These are phyloP conservation scores for Leptonema lineaticorne DNA, from an alignment of 1,140 invertebrate genomes.

Conservation along the genomic window DNA sequence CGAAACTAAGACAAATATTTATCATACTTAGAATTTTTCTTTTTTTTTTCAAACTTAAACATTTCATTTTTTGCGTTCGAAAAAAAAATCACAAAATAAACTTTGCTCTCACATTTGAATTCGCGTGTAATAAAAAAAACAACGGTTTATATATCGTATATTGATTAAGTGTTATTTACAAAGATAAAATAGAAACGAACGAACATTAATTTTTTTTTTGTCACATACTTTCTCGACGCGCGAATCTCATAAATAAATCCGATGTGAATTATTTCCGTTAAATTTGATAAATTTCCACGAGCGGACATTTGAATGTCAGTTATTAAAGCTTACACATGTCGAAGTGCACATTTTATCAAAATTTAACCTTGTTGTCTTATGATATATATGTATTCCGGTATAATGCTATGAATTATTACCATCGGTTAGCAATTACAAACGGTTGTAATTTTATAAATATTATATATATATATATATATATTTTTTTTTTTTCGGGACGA, in stretches of 20 bases:
- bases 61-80: too few relatives aligned
- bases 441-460: neutral
- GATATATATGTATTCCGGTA: too few relatives aligned
- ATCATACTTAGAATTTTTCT: too few relatives aligned
- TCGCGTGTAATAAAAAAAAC: too few relatives aligned
- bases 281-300: neutral
- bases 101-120: too few relatives aligned
- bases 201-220: neutral
- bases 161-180: too few relatives aligned
- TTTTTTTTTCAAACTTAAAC: too few relatives aligned
- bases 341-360: neutral
- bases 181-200: neutral
- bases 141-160: too few relatives aligned
- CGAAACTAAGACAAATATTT: too few relatives aligned
- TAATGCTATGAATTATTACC: neutral
- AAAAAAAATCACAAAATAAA: too few relatives aligned
- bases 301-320: neutral
- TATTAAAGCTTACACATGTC: neutral
- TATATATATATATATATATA: neutral
- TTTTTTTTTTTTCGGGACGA: too few relatives aligned
- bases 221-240: neutral
- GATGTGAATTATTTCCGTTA: neutral
- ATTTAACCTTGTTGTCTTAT: slow-evolving; percentile 1
- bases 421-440: neutral
- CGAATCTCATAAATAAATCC: neutral